A percentile compares a stretch with the other conserved stretches of the same genome.
Conservation (phyloP, 1,140 invertebrate species). For the Drosophila sproati region DNA sequence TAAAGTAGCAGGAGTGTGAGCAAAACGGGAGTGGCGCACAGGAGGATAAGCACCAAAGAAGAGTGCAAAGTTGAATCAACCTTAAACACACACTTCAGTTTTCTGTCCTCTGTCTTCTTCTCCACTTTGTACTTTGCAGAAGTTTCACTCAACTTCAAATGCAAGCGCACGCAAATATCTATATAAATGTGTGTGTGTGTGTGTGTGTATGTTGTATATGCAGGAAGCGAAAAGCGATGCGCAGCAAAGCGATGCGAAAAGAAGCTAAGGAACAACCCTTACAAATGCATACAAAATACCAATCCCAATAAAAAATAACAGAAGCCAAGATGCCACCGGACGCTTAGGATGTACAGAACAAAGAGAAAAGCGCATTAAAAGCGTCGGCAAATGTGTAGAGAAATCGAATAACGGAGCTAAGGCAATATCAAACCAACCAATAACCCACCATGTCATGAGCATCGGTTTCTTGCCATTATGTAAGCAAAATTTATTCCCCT, state of each 20-base stretch:
- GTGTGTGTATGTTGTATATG: background rate
- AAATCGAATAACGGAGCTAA: conserved; percentile 53
- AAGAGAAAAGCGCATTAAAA: conserved; percentile 23
- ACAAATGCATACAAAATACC: conserved; percentile 38
- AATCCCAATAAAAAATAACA: background rate
- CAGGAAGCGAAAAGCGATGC: conserved; percentile 22
- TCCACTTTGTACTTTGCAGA: conserved; percentile 57
- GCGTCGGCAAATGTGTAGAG: conserved; percentile 49
- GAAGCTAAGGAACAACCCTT: conserved; percentile 55
- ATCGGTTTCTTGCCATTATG: no score
- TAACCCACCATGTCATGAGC: no score
- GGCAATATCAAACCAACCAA: conserved; percentile 18
- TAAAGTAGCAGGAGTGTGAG: conserved; percentile 6
- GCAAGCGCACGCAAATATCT: conserved; percentile 9
- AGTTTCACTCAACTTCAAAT: conserved; percentile 60
- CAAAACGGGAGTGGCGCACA: conserved; percentile 8
- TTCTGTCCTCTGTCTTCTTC: conserved; percentile 12
- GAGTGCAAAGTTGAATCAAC: conserved; percentile 69
- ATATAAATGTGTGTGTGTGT: background rate
- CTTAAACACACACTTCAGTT: conserved; percentile 59
- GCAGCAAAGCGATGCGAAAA: conserved; percentile 1
- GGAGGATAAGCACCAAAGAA: background rate
- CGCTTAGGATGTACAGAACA: conserved; percentile 16
- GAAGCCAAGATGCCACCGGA: conserved; percentile 8
- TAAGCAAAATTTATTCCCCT: no score